Base-by-base conservation (phyloP, 2,113 vertebrate genomes). In the Seriola aureovittata region DNA sequence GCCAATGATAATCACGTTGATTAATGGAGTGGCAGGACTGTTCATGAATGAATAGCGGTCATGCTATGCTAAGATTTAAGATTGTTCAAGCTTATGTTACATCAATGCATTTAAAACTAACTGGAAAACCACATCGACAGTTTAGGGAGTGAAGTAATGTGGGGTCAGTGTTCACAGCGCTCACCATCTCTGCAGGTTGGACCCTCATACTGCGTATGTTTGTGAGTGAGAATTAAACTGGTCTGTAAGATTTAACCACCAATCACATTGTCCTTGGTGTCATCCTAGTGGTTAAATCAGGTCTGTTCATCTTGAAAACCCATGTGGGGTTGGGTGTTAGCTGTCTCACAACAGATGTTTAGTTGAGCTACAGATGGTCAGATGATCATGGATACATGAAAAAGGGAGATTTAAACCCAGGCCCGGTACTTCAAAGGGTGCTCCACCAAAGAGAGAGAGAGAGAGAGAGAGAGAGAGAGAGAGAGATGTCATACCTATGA, bases 401-500 rank as follows among this genome's bases (percentile, higher is more conserved):
- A 70, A 68, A 23, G n/a, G 25, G 29, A n/a, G 40, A 4, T 52
- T 63, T 11, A 57, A 50, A 52, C 29, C 29, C 29, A 29, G 29
- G 29, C 29, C 29, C 29, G 29, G 29, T 29, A 29, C 29, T 29
- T 29, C 29, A 29, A 29, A 29, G 29, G 29, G 29, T 29, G 29
- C 19, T 54, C 14, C 48, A 44, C 7, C 9, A 34, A 8, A 44
- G 4, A 52, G 4, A 52, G 2, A 68, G 29, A 63, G 13, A 68
- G 16, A 57, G 0, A 62, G 34, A 62, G 19, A 60, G 63, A 77
- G 9, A 34, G 25, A 59, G 38, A 36, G 19, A 65, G 19, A 64
- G 25, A 63, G 1, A 21, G 8, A 25, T 16, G 57, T n/a, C 55
- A 1, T 96, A 99, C 98, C 98, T 94, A 99, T 99, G 65, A 99